Conservation (phyloP, 2,797 vertebrate species). For the Pagetopsis macropterus region DNA sequence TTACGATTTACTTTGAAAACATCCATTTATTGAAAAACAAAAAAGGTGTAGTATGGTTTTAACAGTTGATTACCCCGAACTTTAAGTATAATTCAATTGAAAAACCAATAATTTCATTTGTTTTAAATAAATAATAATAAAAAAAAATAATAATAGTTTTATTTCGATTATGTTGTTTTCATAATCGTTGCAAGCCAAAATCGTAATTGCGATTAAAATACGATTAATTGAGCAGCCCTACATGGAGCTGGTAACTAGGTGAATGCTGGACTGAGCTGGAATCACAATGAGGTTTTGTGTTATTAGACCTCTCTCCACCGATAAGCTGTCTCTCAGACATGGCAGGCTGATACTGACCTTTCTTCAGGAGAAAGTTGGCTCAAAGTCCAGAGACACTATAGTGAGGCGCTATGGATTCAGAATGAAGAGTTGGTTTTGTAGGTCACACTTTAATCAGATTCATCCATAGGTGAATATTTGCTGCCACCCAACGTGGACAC, state of each 20-base stretch:
- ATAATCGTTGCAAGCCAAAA: too few species aligned
- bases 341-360: constrained; percentile 58
- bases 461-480: constrained; percentile 44
- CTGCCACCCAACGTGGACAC: constrained; percentile 3
- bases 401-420: constrained; percentile 37
- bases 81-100: too few species aligned
- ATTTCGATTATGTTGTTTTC: too few species aligned
- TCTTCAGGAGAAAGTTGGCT: constrained; percentile 43
- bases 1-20: too few species aligned
- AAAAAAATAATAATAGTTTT: too few species aligned
- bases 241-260: constrained; percentile 33
- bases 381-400: constrained; percentile 39
- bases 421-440: constrained; percentile 42
- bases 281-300: constrained; percentile 42
- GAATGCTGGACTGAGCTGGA: constrained; percentile 32
- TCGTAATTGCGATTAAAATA: too few species aligned
- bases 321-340: constrained; percentile 46
- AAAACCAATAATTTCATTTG: too few species aligned
- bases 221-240: too few species aligned
- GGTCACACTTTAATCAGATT: constrained; percentile 46
- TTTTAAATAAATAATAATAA: too few species aligned
- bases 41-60: too few species aligned
- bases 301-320: constrained; percentile 44
- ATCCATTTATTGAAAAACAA: too few species aligned
- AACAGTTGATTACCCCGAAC: too few species aligned